Evolutionary conservation across 1,140 invertebrate genomes (phyloP), one percentile per base, ranked within the genome.

Genomic region (Cephus cinctus): DNA sequence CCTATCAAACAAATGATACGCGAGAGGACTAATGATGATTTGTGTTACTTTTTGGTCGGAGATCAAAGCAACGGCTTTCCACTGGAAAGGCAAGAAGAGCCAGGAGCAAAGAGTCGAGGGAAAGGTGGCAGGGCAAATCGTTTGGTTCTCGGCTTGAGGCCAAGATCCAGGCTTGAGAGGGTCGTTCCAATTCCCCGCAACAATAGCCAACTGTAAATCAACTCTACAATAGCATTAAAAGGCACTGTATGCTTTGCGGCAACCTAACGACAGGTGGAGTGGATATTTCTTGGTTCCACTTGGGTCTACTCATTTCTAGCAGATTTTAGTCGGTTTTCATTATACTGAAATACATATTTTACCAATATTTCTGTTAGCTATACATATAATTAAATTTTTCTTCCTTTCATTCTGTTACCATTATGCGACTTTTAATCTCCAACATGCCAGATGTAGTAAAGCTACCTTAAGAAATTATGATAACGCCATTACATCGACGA

Each of bases 21-120:
- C 46, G 50, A 43, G 41, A 34, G 35, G 43, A 52, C 51, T 57
- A 54, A 60, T 54, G 57, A 60, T 60, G 57, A 60, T 60, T 60
- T 60, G 57, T 60, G 52, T 56, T 52, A 60, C 48, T 60, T 60
- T 56, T 46, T 53, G 48, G 50, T 42, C 36, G 41, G 42, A 19
- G 43, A 47, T 50, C 47, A 49, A 57, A 50, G 38, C 25, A n/a
- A 40, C 3, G 38, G 22, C 38, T 20, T 18, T 14, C 30, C 25
- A 23, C 32, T 20, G 39, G 36, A 23, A 38, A 32, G 25, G 18
- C 32, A 42, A 42, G 46, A 58, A 40, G 47, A 56, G 46, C 14
- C 20, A 44, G 30, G 25, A 43, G 43, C 5, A 18, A 52, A 18
- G 25, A 19, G 20, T 30, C 32, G 35, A 27, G 30, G 38, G 21